Evolutionary conservation across 2,113 vertebrate species (phyloP), one percentile per base, ranked within the genome.

Genomic region (Neogale vison): DNA sequence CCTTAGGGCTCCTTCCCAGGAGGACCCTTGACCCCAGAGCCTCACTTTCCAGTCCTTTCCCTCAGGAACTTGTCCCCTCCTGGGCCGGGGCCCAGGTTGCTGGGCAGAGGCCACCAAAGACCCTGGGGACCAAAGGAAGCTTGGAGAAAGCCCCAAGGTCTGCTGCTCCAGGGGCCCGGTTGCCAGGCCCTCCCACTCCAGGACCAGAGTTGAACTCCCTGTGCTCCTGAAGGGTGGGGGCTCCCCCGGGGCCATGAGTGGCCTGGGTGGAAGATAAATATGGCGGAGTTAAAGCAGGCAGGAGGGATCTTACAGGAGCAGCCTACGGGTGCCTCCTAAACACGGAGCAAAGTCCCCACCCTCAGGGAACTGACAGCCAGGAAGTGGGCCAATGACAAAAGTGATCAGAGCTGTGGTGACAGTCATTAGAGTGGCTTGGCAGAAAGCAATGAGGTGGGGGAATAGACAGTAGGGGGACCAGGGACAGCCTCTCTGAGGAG

Each of bases 21-120:
- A 92, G 95, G 42, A 4, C 42, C 55, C 34, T 76, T 50, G 39
- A 93, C 94, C 95, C 91, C 0, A 0, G 76, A 95, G 96, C 74
- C 82, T 94, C 45, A 94, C 93, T 97, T 97, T 97, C 96, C 97
- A 97, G 93, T 91, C 84, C 57, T 71, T 90, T 95, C 87, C 79
- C 95, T 59, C 50, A 15, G 95, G 92, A 93, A 88, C 67, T 24
- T 36, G 57, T 69, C 67, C 72, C 87, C 57, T 95, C 94, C 67
- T 12, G 15, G 81, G 34, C 26, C 0, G 17, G 59, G 57, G 67
- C 82, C 81, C 36, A 7, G 86, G 98, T 96, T 96, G 96, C 96
- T 63, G 96, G 95, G 96, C 87, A 90, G 96, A 96, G 83, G 96
- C 92, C 50, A 86, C 83, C 47, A 26, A 26, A 69, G 67, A 72